Evolutionary conservation across 2,888 invertebrate species (phyloP), one percentile per base, ranked within the genome.

Genomic region (Cerastis leucographa): DNA sequence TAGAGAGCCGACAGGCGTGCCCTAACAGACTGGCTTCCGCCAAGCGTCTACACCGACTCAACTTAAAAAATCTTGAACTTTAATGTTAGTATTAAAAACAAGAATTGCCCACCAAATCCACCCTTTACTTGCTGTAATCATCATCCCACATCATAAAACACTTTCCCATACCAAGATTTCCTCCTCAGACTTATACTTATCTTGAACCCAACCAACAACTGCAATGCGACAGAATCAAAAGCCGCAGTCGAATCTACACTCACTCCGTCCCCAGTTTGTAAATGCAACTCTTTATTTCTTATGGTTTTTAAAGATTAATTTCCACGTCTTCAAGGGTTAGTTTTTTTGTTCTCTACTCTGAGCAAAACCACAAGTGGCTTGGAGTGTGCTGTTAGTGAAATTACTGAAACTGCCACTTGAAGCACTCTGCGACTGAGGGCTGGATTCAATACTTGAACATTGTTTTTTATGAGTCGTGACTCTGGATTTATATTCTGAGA

Each of bases 331-430:
- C 67, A 86, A 83, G 86, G 78, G 84, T 86, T 78, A 77, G 76
- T 74, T 83, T 85, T 85, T 87, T 87, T 87, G 83, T 87, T 86
- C 80, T 75, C 70, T 73, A 72, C 79, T 68, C 75, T 82, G 79
- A 85, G 86, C 80, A 75, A 80, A 78, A 81, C 85, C 74, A 80
- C 74, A 78, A 88, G 85, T 88, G 84, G 67, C 67, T 78, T 83
- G 70, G 80, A 87, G 87, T 70, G 88, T 85, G 86, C 88, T 84
- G 87, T 88, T 85, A 82, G 88, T 84, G 86, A 87, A 90, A 92
- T 90, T 90, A 89, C 90, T 89, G 85, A 89, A 91, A 90, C 88
- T 87, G 86, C 90, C 92, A 90, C 93, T 93, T 91, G 91, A 83
- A 89, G 85, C 88, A 89, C 90, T 90, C 90, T 89, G 86, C 82